Base-by-base conservation (phyloP, 2,888 invertebrate genomes). In the Euplagia quadripunctaria region DNA sequence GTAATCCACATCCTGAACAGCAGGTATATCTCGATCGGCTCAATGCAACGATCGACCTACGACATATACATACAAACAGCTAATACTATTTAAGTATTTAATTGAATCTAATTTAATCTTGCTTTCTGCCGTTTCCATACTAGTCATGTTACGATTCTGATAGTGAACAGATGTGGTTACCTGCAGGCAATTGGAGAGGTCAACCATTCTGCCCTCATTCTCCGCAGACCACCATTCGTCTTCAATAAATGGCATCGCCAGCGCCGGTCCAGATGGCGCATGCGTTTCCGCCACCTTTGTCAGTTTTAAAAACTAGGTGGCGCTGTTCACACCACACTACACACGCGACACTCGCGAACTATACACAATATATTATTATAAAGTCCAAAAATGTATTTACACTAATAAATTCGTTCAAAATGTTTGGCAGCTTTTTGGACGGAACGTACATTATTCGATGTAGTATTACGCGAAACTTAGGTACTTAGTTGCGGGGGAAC, bases 191-290 rank as follows among this genome's bases (percentile, higher is more conserved):
- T 97, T 97, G 87, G 98, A 97, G 91, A 98, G 97, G 93, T 98
- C 98, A 90, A 98, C 98, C 97, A 98, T 98, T 95, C 98, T 98
- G 94, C 98, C 98, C 96, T 98, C 98, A 96, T 98, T 98, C 96
- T 98, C 98, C 91, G 98, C 98, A 96, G 98, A 98, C 99, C 99
- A 99, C 93, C 98, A 97, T 94, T 99, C 98, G 97, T 99, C 98
- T 97, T 99, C 98, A 96, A 99, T 98, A 97, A 98, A 99, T 96
- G 98, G 98, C 98, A 98, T 98, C 97, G 98, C 97, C 97, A 97
- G 95, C 94, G 96, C 96, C 96, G 96, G 96, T 92, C 94, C 96
- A 94, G 96, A 93, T 96, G 96, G 96, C 94, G 96, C 96, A 96
- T 96, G 96, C 91, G 96, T 94, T 95, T 96, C 97, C 97, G 96